phyloP scores from a whole-genome alignment of 2,797 vertebrate species.

The Catharus ustulatus region DNA sequence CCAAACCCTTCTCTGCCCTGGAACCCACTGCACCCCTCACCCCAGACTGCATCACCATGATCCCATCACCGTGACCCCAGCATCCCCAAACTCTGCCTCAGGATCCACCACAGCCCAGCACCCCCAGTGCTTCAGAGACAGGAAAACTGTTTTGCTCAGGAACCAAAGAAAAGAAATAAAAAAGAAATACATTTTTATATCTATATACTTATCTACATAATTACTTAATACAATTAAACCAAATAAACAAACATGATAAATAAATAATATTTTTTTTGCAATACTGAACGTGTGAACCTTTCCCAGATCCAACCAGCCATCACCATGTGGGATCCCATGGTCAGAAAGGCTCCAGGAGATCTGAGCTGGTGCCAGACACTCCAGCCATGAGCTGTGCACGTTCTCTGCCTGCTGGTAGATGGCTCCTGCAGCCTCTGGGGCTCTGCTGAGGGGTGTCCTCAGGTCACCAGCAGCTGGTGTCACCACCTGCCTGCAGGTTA shows the following conservation, averaged over 20 bases:
- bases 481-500: background rate
- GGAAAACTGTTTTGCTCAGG: fast-evolving
- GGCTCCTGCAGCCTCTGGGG: background rate
- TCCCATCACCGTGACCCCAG: background rate
- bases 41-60: background rate
- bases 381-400: fast-evolving
- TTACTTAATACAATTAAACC: background rate
- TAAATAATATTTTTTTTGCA: background rate
- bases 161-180: background rate
- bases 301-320: background rate
- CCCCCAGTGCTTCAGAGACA: background rate
- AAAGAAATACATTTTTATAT: background rate
- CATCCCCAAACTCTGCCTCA: background rate
- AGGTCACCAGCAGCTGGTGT: background rate
- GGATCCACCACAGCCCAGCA: background rate
- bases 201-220: background rate
- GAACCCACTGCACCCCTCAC: background rate
- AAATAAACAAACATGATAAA: background rate
- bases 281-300: fast-evolving
- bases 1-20: background rate
- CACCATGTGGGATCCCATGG: fast-evolving
- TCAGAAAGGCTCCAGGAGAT: fast-evolving
- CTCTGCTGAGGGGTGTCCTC: background rate
- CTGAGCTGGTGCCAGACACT: fast-evolving
- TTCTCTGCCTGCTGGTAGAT: fast-evolving